Base-by-base conservation (phyloP, 2,113 vertebrate species). In the Pavo muticus region DNA sequence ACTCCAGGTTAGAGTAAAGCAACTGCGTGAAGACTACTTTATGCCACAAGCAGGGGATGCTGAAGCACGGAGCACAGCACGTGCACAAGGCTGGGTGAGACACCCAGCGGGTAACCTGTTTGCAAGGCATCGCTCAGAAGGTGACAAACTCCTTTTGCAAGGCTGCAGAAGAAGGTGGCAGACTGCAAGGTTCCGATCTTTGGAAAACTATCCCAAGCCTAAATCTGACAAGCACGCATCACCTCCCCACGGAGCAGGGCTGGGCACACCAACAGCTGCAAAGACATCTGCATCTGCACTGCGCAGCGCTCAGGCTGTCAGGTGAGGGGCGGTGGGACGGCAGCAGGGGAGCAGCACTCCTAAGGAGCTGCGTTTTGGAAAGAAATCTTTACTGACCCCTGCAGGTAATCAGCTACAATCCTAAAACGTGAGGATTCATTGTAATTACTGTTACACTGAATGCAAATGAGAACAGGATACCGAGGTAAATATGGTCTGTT, bases 41-140 rank as follows among this genome's bases (percentile, higher is more conserved):
- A 32, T 23, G 37, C 15, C 39, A 48, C 0, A 1, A 48, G 63
- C 50, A 37, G 39, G 24, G 75, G 25, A 71, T 74, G 14, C 84
- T 37, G 44, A n/a, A 12, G 56, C 6, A 11, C 0, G 3, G 48
- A 12, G 54, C 6, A 11, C 0, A 6, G 64, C 73, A 63, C 1
- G 15, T 0, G 13, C 52, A 21, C 14, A 29, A 40, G n/a, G 71
- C 57, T 20, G 1, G 3, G 56, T 48, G 59, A n/a, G 78, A 74
- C 1, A 1, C 7, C 9, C 0, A 54, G 64, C 50, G 60, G n/a
- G 45, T 67, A n/a, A 67, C 19, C 10, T 15, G 30, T 64, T 21
- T 1, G 0, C 9, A 60, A n/a, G 42, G 48, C 37, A 42, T 20
- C 32, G 16, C 27, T 29, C 9, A 54, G 52, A 54, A 29, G 15